Conservation (phyloP, 2,113 vertebrate species). For the rabbit (Oryctolagus cuniculus) region mOryCun1.1 NC_091432.1:208216001-208216500, state of each 20-base stretch:
- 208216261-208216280: not conserved
- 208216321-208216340: slow-evolving; percentile 50
- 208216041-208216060: not conserved
- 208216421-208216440: not conserved
- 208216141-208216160: not conserved
- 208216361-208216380: slow-evolving; percentile 60
- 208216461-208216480: not conserved
- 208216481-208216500: not conserved
- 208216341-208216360: slow-evolving; percentile 48
- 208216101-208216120: not conserved
- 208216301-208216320: slow-evolving; percentile 65
- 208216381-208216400: not conserved
- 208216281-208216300: slow-evolving; percentile 56
- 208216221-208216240: slow-evolving; percentile 14
- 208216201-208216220: slow-evolving; percentile 18
- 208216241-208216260: slow-evolving; percentile 55
- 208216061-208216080: slow-evolving; percentile 38
- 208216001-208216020: not conserved
- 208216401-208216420: not conserved
- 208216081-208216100: not conserved
- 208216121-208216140: not conserved
- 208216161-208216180: not conserved
- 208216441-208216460: slow-evolving; percentile 7
- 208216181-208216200: not conserved
- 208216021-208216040: not conserved